Evolutionary conservation across 1,140 invertebrate genomes (phyloP), one percentile per base, ranked within the genome.

Genomic region (Bombus superbus): DNA sequence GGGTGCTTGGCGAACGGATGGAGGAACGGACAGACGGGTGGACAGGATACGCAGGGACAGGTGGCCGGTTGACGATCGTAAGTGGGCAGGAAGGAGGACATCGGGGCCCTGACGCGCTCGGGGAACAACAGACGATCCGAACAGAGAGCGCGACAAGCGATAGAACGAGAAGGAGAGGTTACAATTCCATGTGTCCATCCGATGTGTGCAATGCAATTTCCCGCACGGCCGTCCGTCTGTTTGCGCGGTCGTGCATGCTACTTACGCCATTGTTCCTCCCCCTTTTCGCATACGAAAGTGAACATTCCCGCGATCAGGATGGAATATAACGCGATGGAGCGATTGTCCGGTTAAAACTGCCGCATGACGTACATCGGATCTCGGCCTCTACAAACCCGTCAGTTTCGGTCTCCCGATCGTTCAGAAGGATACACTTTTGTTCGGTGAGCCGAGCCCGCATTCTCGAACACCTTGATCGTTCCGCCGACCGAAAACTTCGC

Each of bases 51-150:
- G 83, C 79, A 86, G 90, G 82, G 88, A 92, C 92, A 92, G 91
- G 90, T 92, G 92, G 90, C 85, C 81, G 83, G 75, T 88, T 88
- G 84, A 85, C 84, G 91, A 86, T 87, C 86, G 85, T 86, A 91
- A 92, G 91, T 92, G 89, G 87, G 81, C 91, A 92, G 92, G 92
- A 92, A 92, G 88, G 87, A 92, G 91, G 85, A 89, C 88, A 91
- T 90, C 88, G 89, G 89, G 87, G 83, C 66, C 80, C 85, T 80
- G 86, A 91, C 75, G 86, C 82, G 75, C 53, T 75, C 66, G 47
- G 81, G 83, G 64, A 74, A 86, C 83, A 82, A 71, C 78, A 64
- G 85, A 84, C 73, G 75, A 74, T 76, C 32, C 32, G 68, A 35
- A 83, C 42, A 44, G 68, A 40, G 76, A 59, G 47, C 38, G 69